phyloP scores from a whole-genome alignment of 2,888 invertebrate genomes.

The Hipparchia sbordonii region DNA sequence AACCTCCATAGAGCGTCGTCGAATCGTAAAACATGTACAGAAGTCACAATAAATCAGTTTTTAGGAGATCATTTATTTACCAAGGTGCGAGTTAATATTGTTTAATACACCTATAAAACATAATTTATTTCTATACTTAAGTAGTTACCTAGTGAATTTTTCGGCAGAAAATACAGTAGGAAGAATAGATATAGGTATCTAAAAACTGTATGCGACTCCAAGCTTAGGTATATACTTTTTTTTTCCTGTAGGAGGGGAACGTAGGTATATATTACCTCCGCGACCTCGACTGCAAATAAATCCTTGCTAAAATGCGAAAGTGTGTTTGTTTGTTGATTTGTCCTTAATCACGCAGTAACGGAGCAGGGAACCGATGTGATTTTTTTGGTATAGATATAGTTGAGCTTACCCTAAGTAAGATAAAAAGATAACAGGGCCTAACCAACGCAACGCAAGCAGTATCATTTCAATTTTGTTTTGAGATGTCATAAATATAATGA shows the following conservation, averaged over 20 bases:
- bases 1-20: constrained; percentile 4
- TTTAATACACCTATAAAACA: constrained; percentile 20
- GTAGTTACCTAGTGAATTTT: background rate
- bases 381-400: too few species aligned
- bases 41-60: constrained; percentile 35
- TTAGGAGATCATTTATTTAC: constrained; percentile 25
- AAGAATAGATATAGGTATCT: constrained; percentile 1
- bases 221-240: background rate
- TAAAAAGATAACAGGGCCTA: too few species aligned
- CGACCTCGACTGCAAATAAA: background rate
- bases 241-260: too few species aligned
- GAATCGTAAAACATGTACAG: constrained; percentile 34
- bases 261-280: too few species aligned
- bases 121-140: constrained; percentile 15
- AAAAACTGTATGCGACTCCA: background rate
- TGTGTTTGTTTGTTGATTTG: too few species aligned
- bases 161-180: background rate
- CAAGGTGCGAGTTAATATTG: constrained; percentile 15
- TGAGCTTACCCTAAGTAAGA: too few species aligned
- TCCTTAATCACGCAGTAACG: too few species aligned
- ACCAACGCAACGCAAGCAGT: too few species aligned
- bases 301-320: too few species aligned
- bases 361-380: too few species aligned
- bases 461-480: too few species aligned
- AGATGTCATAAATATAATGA: too few species aligned